phyloP scores from a whole-genome alignment of 2,888 invertebrate genomes.

The Hemicrepidius hirtus region DNA sequence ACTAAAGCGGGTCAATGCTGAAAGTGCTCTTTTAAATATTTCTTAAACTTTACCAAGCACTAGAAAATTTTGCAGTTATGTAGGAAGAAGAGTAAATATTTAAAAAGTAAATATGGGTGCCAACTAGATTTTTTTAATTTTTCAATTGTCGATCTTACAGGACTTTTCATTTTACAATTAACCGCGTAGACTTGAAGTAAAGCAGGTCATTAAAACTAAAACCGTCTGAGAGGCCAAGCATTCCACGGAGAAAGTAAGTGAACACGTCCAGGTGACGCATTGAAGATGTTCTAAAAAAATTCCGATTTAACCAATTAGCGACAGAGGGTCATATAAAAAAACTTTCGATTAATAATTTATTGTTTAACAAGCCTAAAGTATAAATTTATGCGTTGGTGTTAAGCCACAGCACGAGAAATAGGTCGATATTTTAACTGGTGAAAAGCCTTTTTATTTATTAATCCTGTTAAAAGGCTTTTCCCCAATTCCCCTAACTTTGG shows the following conservation, averaged over 20 bases:
- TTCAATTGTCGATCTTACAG: too few species aligned
- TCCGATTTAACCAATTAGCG: background rate
- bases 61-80: background rate
- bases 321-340: background rate
- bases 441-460: too few species aligned
- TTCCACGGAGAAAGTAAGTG: constrained; percentile 36
- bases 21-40: constrained; percentile 21
- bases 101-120: background rate
- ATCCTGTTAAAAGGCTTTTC: too few species aligned
- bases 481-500: background rate
- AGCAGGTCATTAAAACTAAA: constrained; percentile 42
- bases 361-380: too few species aligned
- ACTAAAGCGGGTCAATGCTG: constrained; percentile 28
- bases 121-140: too few species aligned
- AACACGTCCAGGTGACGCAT: background rate
- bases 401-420: too few species aligned
- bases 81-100: background rate
- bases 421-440: too few species aligned
- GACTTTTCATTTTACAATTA: constrained; percentile 23
- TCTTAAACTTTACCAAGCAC: background rate
- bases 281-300: background rate
- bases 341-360: background rate
- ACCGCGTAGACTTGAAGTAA: constrained; percentile 21
- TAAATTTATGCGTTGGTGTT: too few species aligned
- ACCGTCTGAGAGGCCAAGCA: constrained; percentile 38